A percentile compares a stretch with the other conserved stretches of the same genome.
These are phyloP conservation scores for Microtus oregoni DNA, from an alignment of 2,113 vertebrate genomes.

Conservation along the genomic window DNA sequence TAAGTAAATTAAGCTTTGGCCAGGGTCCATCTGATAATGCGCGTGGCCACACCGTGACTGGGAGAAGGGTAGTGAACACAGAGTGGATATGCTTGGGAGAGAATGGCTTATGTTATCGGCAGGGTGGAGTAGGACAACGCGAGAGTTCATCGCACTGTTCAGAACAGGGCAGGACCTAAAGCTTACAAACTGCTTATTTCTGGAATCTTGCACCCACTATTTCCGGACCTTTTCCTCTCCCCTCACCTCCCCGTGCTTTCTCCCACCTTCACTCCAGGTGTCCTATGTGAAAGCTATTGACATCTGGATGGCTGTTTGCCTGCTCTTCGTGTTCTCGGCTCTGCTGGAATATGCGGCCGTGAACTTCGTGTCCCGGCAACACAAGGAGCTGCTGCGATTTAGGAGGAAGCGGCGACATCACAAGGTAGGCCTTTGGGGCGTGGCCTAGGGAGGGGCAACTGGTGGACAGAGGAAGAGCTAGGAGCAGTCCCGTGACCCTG, in stretches of 20 bases:
- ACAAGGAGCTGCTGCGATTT: slow-evolving; percentile 99
- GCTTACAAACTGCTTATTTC: not conserved
- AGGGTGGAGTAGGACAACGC: not conserved
- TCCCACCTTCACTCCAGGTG: slow-evolving; percentile 87
- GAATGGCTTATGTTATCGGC: not conserved
- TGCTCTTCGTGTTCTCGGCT: slow-evolving; percentile 98
- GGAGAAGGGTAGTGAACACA: not conserved
- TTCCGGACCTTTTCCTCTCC: not conserved
- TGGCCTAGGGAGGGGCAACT: not conserved
- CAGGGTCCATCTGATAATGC: not conserved
- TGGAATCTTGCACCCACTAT: not conserved
- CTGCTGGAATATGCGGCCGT: slow-evolving; percentile 97
- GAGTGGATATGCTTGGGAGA: not conserved
- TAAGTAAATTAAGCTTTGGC: not conserved
- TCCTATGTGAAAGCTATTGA: slow-evolving; percentile 99
- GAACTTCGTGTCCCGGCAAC: slow-evolving; percentile 99
- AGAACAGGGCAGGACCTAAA: not conserved
- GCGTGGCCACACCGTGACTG: not conserved
- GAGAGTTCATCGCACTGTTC: too few relatives aligned
- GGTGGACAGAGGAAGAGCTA: not conserved
- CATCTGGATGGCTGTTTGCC: slow-evolving; percentile 99
- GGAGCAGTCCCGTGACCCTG: not conserved
- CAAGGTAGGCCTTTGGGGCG: slow-evolving; percentile 90
- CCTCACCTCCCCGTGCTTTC: not conserved
- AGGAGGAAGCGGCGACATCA: slow-evolving; percentile 96